Conservation (phyloP, 2,113 vertebrate genomes). For the Camarhynchus parvulus region DNA sequence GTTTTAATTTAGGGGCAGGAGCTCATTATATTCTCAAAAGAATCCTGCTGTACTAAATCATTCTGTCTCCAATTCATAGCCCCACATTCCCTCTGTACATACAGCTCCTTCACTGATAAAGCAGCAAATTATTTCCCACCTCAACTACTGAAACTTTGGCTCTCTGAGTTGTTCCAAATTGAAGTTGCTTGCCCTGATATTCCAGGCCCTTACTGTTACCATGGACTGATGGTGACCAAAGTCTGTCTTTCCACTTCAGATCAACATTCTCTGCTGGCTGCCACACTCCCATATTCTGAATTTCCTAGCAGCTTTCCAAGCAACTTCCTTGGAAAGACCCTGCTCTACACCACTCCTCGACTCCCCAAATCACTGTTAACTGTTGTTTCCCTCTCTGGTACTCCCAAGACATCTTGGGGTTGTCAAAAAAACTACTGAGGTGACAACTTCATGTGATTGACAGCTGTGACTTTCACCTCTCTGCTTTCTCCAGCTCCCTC, state of each 20-base stretch:
- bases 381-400: background rate
- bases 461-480: background rate
- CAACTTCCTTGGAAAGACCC: background rate
- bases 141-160: background rate
- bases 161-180: background rate
- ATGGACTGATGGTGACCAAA: background rate
- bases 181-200: background rate
- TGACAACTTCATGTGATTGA: background rate
- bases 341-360: background rate
- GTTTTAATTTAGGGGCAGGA: slow-evolving; percentile 68
- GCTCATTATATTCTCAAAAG: slow-evolving; percentile 65
- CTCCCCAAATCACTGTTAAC: background rate
- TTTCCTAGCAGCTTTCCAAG: background rate
- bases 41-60: slow-evolving; percentile 45
- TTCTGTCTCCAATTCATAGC: slow-evolving; percentile 22
- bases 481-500: background rate
- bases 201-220: background rate
- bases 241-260: background rate
- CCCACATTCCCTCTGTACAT: background rate
- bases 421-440: background rate
- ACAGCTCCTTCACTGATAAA: background rate
- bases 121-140: slow-evolving; percentile 12
- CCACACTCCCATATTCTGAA: background rate
- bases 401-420: background rate
- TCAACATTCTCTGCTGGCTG: background rate